A percentile compares a stretch with the other conserved stretches of the same genome.
phyloP scores from a whole-genome alignment of 2,113 vertebrate genomes.

The Xenopus tropicalis region DNA sequence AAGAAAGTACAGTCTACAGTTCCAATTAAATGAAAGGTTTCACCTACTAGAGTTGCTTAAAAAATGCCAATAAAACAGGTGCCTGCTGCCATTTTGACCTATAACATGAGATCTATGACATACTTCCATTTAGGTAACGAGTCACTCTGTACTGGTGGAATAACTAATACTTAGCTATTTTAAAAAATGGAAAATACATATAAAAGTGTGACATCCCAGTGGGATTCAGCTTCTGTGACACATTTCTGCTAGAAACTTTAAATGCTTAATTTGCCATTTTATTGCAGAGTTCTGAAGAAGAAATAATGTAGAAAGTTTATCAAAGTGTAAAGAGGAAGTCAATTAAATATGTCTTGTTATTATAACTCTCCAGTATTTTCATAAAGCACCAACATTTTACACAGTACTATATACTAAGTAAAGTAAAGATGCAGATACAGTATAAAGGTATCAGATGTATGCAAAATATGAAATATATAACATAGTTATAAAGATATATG shows the following conservation, averaged over 20 bases:
- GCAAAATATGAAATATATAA: too few species aligned
- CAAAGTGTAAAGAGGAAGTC: too few species aligned
- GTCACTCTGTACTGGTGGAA: conserved; percentile 41
- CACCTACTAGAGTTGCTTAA: conserved; percentile 44
- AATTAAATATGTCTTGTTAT: too few species aligned
- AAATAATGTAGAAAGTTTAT: too few species aligned
- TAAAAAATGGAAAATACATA: conserved; percentile 31
- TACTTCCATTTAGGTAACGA: conserved; percentile 44
- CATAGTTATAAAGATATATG: too few species aligned
- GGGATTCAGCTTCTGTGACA: conserved; percentile 50
- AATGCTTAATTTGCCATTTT: conserved; percentile 57
- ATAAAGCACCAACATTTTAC: too few species aligned
- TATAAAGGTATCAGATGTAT: too few species aligned
- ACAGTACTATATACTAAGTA: too few species aligned
- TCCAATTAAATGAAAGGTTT: conserved; percentile 51
- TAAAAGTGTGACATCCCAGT: conserved; percentile 47
- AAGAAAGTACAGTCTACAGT: conserved; percentile 51
- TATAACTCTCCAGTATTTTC: too few species aligned
- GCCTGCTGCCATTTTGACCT: conserved; percentile 55
- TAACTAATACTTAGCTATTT: conserved; percentile 48
- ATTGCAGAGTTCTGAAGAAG: conserved; percentile 53
- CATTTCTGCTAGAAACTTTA: conserved; percentile 52
- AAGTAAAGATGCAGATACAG: too few species aligned
- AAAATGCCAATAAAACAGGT: conserved; percentile 49
- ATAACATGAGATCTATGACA: conserved; percentile 43